These are phyloP conservation scores for Scaptomyza montana DNA, from an alignment of 1,140 invertebrate genomes.

Conservation along the genomic window DNA sequence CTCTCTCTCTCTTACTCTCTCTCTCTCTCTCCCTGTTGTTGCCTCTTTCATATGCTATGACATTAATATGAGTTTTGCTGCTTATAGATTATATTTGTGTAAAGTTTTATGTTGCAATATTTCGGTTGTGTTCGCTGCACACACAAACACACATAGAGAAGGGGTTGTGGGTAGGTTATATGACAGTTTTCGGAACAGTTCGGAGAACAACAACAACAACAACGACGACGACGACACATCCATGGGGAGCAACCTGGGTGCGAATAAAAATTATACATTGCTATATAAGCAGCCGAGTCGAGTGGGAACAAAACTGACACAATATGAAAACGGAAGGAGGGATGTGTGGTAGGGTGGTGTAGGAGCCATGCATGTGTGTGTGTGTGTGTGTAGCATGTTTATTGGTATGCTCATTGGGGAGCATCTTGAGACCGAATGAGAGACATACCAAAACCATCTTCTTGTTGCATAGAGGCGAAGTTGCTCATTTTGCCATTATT, in stretches of 20 bases:
- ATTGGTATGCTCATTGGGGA: slow-evolving; percentile 80
- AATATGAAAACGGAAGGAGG: slow-evolving; percentile 16
- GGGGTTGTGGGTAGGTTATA: slow-evolving; percentile 15
- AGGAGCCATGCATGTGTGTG: slow-evolving; percentile 43
- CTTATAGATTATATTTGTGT: slow-evolving; percentile 83
- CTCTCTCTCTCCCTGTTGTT: slow-evolving; percentile 1
- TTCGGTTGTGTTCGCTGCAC: slow-evolving; percentile 52
- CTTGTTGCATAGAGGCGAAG: slow-evolving; percentile 76
- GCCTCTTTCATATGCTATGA: slow-evolving; percentile 42
- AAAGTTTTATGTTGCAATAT: slow-evolving; percentile 83
- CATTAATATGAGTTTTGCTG: slow-evolving; percentile 82
- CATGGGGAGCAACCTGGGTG: slow-evolving; percentile 79
- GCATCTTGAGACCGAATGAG: slow-evolving; percentile 68
- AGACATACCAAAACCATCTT: slow-evolving; percentile 45
- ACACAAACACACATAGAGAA: slow-evolving; percentile 9
- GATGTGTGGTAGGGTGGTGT: not conserved
- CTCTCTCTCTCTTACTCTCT: slow-evolving; percentile 6
- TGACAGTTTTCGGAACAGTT: slow-evolving; percentile 18
- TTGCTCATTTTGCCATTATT: slow-evolving; percentile 84
- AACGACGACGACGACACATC: slow-evolving; percentile 60
- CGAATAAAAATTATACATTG: slow-evolving; percentile 84
- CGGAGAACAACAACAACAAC: not conserved
- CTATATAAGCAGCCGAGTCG: slow-evolving; percentile 69
- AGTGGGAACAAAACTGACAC: slow-evolving; percentile 42
- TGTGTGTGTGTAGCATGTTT: slow-evolving; percentile 67